Evolutionary conservation across 2,113 vertebrate genomes (phyloP), one percentile per base, ranked within the genome.

Genomic region (Mormoops blainvillei): DNA sequence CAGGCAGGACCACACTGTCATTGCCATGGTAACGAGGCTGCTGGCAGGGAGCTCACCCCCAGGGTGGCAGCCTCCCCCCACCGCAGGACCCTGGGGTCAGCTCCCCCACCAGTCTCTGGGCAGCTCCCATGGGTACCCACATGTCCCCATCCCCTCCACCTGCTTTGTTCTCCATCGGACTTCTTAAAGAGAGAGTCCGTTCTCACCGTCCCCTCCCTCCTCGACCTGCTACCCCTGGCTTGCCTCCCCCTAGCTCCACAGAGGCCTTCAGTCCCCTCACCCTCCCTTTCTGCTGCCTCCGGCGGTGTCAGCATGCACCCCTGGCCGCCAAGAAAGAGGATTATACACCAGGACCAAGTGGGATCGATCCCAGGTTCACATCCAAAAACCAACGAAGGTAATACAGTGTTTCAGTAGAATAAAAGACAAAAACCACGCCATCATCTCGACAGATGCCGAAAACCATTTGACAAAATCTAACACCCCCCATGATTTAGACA

Each of bases 1-100:
- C n/a, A n/a, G n/a, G n/a, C 31, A 22, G 48, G 65, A 7, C 38
- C 0, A 0, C 22, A 4, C 38, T 4, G 0, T 91, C 3, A 1
- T 94, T 70, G 6, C 87, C 50, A 67, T 68, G 77, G 77, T 82
- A 87, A 77, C 86, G 0, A 0, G 58, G 9, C 12, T 19, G 45
- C 61, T 13, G 26, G 15, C n/a, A 67, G 7, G 15, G 61, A 45
- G 45, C 45, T n/a, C n/a, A n/a, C n/a, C n/a, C n/a, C n/a, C n/a
- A n/a, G n/a, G n/a, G n/a, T n/a, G n/a, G 12, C 36, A 3, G 48
- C 24, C 78, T n/a, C 20, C 11, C 36, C 28, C 22, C 45, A n/a
- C n/a, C n/a, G n/a, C 31, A 38, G 76, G 11, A 48, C n/a, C 54
- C 31, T 33, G 50, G 1, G 58, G 0, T 56, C 20, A 9, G 71